Evolutionary conservation across 2,888 invertebrate species (phyloP).

Genomic region (Mythimna ferrago): DNA sequence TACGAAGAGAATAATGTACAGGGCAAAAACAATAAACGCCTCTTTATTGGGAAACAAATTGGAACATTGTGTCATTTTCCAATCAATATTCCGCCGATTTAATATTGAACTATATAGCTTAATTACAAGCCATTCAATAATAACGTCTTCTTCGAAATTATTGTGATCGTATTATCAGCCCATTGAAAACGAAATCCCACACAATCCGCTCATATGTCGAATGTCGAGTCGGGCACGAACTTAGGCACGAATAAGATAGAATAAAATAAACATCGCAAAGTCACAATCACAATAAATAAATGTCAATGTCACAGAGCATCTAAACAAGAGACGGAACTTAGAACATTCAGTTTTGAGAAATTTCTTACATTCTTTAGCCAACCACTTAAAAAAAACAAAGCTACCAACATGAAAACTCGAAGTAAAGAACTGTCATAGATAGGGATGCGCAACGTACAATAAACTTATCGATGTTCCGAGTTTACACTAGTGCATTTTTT

Average conservation of each 20-base stretch:
- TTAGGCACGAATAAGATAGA: not conserved
- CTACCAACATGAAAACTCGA: no score
- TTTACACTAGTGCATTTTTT: no score
- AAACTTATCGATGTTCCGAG: no score
- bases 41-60: slow-evolving; percentile 96
- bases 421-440: no score
- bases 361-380: no score
- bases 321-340: no score
- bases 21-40: slow-evolving; percentile 94
- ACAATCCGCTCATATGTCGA: no score
- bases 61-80: slow-evolving; percentile 87
- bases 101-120: slow-evolving; percentile 1
- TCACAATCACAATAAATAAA: slow-evolving; percentile 4
- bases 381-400: no score
- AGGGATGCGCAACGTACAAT: no score
- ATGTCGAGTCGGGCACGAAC: not conserved
- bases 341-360: no score
- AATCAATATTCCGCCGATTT: slow-evolving; percentile 13
- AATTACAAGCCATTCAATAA: slow-evolving; percentile 9
- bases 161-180: slow-evolving; percentile 19
- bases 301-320: slow-evolving; percentile 12
- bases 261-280: no score
- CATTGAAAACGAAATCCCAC: slow-evolving; percentile 4
- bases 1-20: slow-evolving; percentile 97
- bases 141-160: not conserved